Conservation (phyloP, 2,113 vertebrate genomes). For the Vulpes vulpes region DNA sequence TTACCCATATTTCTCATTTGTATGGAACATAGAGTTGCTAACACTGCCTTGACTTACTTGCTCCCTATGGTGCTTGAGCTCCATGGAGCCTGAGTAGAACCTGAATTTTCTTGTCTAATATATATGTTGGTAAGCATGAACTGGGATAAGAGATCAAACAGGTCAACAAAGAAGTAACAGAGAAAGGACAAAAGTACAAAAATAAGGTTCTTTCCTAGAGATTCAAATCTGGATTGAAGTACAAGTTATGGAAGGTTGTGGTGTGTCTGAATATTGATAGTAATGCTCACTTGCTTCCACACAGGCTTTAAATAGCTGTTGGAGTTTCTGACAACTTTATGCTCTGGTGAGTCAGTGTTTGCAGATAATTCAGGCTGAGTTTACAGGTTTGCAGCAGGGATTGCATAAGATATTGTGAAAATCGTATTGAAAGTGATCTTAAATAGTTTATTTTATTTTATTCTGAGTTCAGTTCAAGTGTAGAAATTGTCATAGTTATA, state of each 20-base stretch:
- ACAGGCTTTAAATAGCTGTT: background rate
- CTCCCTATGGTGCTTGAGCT: background rate
- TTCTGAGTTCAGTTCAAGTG: background rate
- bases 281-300: background rate
- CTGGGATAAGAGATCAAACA: background rate
- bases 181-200: background rate
- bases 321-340: background rate
- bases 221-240: slow-evolving; percentile 11
- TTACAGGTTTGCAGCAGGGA: slow-evolving; percentile 3
- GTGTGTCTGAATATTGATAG: background rate
- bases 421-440: background rate
- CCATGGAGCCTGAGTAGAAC: background rate
- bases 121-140: background rate
- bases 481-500: background rate
- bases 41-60: background rate
- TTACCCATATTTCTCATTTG: background rate
- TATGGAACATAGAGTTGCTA: background rate
- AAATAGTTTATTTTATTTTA: background rate
- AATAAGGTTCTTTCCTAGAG: background rate
- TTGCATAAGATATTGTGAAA: background rate
- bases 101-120: background rate
- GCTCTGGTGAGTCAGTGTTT: background rate
- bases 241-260: background rate
- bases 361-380: background rate
- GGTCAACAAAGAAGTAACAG: background rate